Evolutionary conservation across 1,140 invertebrate species (phyloP), one percentile per base, ranked within the genome.

Genomic region (Holcopasites calliopsidis): DNA sequence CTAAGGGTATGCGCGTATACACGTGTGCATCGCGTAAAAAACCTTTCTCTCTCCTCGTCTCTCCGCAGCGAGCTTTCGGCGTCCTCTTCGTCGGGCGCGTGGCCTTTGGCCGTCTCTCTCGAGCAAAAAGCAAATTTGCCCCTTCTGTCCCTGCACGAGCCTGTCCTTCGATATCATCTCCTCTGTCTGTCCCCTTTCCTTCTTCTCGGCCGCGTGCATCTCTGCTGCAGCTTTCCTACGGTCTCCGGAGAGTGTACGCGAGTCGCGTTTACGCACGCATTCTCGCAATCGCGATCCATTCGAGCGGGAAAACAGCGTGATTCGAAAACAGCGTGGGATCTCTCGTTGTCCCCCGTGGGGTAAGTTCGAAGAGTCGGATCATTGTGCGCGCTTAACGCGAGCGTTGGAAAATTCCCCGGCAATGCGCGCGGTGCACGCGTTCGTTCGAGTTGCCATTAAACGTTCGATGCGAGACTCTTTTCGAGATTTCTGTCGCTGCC

Each of bases 81-180:
- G 38, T 76, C 60, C 42, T 60, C 69, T 49, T 78, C 70, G 76
- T 80, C 68, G 21, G 73, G 77, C 83, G 84, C 80, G 82, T 82
- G 82, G 85, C 76, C 58, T 38, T 38, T 57, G 23, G 1, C 23
- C 49, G 23, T 69, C 55, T 78, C 50, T 50, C 44, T 79, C 42
- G 1, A 38, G 26, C 42, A 21, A 23, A 40, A 60, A 38, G 76
- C 75, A 78, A 84, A 85, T 82, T 72, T n/a, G n/a, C n/a, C 52
- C 50, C 66, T 64, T 60, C 54, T 23, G 44, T 84, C 79, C 79
- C 83, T 77, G n/a, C n/a, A 78, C 80, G 77, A 62, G 54, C 64
- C 77, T 79, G 79, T 84, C 82, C 80, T 80, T 83, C 77, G 52
- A 42, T 40, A 33, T 18, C 31, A 55, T 42, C 21, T 31, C 26